Percentiles rank a stretch among this genome's conserved stretches.
These are phyloP conservation scores for Helicorthomorpha holstii DNA, from an alignment of 1,140 invertebrate genomes.

Conservation along the genomic window DNA sequence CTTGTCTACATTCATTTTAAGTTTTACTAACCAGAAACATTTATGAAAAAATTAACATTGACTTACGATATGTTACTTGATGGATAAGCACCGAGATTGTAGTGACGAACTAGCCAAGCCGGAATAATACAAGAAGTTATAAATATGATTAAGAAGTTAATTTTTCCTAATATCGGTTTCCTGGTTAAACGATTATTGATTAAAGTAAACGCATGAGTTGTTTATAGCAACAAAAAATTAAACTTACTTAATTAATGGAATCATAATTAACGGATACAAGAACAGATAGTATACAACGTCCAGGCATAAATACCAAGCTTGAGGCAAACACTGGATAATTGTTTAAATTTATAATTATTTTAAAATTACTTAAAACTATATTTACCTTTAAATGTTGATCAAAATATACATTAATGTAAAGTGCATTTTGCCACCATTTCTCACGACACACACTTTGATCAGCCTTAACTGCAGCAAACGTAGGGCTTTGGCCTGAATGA, in stretches of 20 bases:
- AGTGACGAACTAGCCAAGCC: background rate
- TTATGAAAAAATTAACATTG: background rate
- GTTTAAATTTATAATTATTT: background rate
- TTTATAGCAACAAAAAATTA: background rate
- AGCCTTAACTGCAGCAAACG: background rate
- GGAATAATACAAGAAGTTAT: background rate
- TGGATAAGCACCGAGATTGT: background rate
- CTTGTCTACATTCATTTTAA: background rate
- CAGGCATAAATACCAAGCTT: background rate
- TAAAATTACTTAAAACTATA: background rate
- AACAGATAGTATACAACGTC: background rate
- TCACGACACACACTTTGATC: background rate
- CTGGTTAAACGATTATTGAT: background rate
- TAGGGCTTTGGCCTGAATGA: background rate
- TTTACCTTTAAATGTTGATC: background rate
- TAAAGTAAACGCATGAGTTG: background rate
- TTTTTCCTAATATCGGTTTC: background rate
- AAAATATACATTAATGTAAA: background rate
- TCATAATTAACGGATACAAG: background rate
- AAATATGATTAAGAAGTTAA: background rate
- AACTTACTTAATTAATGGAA: background rate
- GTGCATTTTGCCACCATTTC: background rate
- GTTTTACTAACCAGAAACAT: background rate
- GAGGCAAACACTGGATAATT: background rate
- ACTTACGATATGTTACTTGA: background rate